Conservation (phyloP, 2,888 invertebrate species). For the Synanthedon vespiformis region DNA sequence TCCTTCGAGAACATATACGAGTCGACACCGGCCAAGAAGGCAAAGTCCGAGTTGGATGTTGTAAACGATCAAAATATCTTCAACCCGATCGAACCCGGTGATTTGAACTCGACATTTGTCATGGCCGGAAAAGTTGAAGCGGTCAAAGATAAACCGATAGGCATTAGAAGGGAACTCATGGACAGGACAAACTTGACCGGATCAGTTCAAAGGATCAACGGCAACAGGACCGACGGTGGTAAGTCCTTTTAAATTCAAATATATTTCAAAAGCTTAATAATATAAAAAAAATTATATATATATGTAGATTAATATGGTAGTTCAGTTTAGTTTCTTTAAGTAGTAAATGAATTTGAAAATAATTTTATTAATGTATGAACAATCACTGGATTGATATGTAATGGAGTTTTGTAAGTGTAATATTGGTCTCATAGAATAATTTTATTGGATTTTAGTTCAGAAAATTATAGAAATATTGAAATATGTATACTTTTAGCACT, state of each 20-base stretch:
- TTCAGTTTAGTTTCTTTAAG: too few species aligned
- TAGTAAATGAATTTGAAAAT: too few species aligned
- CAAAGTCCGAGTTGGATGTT: conserved; percentile 31
- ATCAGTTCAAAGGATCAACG: conserved; percentile 28
- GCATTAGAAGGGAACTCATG: conserved; percentile 33
- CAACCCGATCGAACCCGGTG: conserved; percentile 27
- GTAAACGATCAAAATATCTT: conserved; percentile 33
- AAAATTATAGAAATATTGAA: too few species aligned
- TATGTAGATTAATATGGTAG: too few species aligned
- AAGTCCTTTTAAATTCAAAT: conserved; percentile 6
- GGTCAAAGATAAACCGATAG: conserved; percentile 21
- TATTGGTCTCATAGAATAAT: too few species aligned
- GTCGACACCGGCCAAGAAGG: conserved; percentile 48
- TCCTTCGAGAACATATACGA: conserved; percentile 36
- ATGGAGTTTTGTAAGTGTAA: too few species aligned
- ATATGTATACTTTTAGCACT: too few species aligned
- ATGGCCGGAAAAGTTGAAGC: conserved; percentile 41
- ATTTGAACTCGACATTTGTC: conserved; percentile 60
- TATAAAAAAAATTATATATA: too few species aligned
- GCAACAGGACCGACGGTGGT: conserved; percentile 41
- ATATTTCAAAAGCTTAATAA: too few species aligned
- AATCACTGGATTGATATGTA: too few species aligned
- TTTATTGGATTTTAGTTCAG: too few species aligned
- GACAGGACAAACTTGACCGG: conserved; percentile 42
- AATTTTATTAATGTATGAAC: too few species aligned